These are phyloP conservation scores for Jacana jacana DNA, from an alignment of 2,113 vertebrate species.

Conservation along the genomic window DNA sequence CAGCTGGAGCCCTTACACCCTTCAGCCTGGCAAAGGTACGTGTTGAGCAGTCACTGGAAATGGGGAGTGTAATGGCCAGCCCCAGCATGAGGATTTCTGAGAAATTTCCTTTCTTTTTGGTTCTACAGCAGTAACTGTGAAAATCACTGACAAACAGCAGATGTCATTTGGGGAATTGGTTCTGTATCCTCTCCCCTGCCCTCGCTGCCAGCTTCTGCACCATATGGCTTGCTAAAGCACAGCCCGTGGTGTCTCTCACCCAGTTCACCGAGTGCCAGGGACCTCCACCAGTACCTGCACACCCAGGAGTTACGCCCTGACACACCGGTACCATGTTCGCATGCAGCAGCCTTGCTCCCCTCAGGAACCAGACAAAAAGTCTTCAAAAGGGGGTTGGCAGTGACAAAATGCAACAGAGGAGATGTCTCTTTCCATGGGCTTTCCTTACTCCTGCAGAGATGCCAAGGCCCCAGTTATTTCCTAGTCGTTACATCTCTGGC, in stretches of 20 bases:
- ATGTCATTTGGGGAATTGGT: background rate
- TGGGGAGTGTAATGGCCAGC: background rate
- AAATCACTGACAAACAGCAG: background rate
- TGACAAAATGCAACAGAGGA: background rate
- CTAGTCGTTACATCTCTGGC: background rate
- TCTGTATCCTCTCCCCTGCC: background rate
- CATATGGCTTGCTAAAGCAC: background rate
- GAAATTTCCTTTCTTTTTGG: background rate
- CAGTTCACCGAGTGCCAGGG: background rate
- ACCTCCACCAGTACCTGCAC: fast-evolving
- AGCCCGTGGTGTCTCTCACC: background rate
- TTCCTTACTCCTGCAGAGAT: background rate
- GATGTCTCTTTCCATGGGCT: background rate
- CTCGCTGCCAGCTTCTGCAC: background rate
- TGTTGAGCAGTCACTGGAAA: background rate
- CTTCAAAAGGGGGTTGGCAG: background rate
- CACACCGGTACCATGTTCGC: fast-evolving
- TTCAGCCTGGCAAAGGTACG: background rate
- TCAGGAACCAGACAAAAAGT: background rate
- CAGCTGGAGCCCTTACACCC: background rate
- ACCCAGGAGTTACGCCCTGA: fast-evolving
- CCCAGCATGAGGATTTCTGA: background rate
- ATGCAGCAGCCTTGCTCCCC: background rate
- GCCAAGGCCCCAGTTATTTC: background rate
- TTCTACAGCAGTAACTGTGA: background rate